A percentile compares a stretch with the other conserved stretches of the same genome.
Evolutionary conservation across 2,113 vertebrate genomes (phyloP).

Genomic region (Hemibagrus wyckioides): DNA sequence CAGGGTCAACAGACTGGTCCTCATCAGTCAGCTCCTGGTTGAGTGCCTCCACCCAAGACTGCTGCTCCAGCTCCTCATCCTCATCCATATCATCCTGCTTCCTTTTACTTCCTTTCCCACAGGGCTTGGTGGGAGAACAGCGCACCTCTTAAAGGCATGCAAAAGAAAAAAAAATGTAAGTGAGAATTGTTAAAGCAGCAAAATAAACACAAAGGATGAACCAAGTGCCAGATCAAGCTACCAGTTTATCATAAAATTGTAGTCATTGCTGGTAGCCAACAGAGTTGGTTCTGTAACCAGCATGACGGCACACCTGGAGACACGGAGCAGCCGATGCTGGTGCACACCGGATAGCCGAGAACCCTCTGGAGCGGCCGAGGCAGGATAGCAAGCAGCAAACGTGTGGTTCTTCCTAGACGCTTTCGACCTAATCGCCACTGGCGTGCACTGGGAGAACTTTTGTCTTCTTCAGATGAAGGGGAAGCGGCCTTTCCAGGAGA

Average conservation of each 20-base stretch:
- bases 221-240: not conserved
- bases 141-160: conserved; percentile 65
- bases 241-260: not conserved
- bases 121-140: conserved; percentile 67
- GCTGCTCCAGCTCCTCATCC: conserved; percentile 69
- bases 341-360: conserved; percentile 69
- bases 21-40: conserved; percentile 68
- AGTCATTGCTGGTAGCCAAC: not conserved
- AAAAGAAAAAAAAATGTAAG: not conserved
- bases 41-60: conserved; percentile 72
- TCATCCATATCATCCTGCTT: conserved; percentile 78
- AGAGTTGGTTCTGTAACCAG: not conserved
- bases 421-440: conserved; percentile 65
- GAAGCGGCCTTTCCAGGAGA: conserved; percentile 2
- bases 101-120: conserved; percentile 77
- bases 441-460: conserved; percentile 50
- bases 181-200: not conserved
- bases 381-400: conserved; percentile 67
- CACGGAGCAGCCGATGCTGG: conserved; percentile 63
- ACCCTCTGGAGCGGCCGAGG: conserved; percentile 68
- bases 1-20: conserved; percentile 61
- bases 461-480: not conserved
- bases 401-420: conserved; percentile 52
- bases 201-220: too few species aligned
- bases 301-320: conserved; percentile 68